These are phyloP conservation scores for Anoplolepis gracilipes DNA, from an alignment of 1,140 invertebrate species.

Conservation along the genomic window DNA sequence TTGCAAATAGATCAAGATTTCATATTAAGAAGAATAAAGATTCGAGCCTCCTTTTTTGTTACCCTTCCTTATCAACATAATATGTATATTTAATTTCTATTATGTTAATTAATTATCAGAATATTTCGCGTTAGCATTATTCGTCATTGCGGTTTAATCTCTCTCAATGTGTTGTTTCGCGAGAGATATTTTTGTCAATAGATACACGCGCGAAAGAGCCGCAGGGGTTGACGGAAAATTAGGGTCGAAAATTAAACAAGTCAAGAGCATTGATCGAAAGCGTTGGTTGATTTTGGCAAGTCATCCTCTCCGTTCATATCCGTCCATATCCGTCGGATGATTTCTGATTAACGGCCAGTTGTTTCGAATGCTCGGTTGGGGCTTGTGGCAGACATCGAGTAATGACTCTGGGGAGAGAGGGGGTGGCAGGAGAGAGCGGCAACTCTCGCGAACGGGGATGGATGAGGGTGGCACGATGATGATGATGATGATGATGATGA, in stretches of 20 bases:
- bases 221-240: constrained; percentile 25
- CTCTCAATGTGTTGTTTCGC: background rate
- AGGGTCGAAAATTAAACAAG: constrained; percentile 46
- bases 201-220: background rate
- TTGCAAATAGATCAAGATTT: background rate
- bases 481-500: constrained; percentile 80
- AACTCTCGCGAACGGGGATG: constrained; percentile 75
- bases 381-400: constrained; percentile 84
- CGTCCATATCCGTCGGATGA: constrained; percentile 78
- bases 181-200: constrained; percentile 30
- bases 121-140: background rate
- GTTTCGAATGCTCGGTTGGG: constrained; percentile 83
- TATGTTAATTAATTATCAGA: background rate
- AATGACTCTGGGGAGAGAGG: constrained; percentile 84
- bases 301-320: constrained; percentile 64
- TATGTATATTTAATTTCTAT: too few species aligned
- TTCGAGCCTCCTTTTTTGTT: too few species aligned
- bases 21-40: background rate
- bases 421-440: constrained; percentile 79
- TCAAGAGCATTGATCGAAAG: constrained; percentile 41
- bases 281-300: constrained; percentile 69
- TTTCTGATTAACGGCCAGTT: constrained; percentile 86
- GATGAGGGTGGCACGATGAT: constrained; percentile 77
- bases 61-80: too few species aligned
- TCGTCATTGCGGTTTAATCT: background rate